These are phyloP conservation scores for Stenoptilia bipunctidactyla DNA, from an alignment of 2,888 invertebrate genomes.

Conservation along the genomic window DNA sequence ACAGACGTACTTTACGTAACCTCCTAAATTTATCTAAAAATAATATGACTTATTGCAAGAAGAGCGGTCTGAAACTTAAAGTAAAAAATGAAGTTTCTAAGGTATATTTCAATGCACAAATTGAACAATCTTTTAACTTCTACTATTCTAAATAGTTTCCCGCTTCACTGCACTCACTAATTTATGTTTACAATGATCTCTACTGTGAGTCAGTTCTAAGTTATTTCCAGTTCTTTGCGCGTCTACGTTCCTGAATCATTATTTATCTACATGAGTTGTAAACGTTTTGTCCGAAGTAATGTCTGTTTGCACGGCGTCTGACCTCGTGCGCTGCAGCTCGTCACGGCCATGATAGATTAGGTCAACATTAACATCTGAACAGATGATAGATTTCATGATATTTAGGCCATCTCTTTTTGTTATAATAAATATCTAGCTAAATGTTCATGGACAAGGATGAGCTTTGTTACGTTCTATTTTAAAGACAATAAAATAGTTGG, in stretches of 20 bases:
- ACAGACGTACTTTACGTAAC: too few relatives aligned
- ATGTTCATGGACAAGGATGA: constrained; percentile 32
- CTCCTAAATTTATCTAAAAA: too few relatives aligned
- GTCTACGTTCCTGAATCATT: neutral
- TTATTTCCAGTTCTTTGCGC: neutral
- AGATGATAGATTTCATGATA: constrained; percentile 16
- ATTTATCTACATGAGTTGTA: constrained; percentile 1
- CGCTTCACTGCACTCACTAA: constrained; percentile 2
- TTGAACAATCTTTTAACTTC: too few relatives aligned
- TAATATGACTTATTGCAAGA: too few relatives aligned
- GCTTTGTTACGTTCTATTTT: constrained; percentile 17
- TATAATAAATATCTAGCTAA: constrained; percentile 28
- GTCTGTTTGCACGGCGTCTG: constrained; percentile 25
- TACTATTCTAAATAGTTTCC: too few relatives aligned
- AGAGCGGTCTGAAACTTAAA: too few relatives aligned
- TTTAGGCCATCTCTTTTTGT: constrained; percentile 13
- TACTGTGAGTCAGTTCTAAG: neutral
- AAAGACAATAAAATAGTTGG: constrained; percentile 16
- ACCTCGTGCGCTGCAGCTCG: constrained; percentile 28
- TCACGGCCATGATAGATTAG: constrained; percentile 29
- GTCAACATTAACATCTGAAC: constrained; percentile 28
- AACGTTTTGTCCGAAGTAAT: neutral
- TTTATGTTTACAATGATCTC: constrained; percentile 3
- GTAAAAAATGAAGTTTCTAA: too few relatives aligned
- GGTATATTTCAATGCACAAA: too few relatives aligned